Percentiles rank a stretch among this genome's conserved stretches.
Evolutionary conservation across 2,113 vertebrate genomes (phyloP).

Genomic region (Nymphicus hollandicus): DNA sequence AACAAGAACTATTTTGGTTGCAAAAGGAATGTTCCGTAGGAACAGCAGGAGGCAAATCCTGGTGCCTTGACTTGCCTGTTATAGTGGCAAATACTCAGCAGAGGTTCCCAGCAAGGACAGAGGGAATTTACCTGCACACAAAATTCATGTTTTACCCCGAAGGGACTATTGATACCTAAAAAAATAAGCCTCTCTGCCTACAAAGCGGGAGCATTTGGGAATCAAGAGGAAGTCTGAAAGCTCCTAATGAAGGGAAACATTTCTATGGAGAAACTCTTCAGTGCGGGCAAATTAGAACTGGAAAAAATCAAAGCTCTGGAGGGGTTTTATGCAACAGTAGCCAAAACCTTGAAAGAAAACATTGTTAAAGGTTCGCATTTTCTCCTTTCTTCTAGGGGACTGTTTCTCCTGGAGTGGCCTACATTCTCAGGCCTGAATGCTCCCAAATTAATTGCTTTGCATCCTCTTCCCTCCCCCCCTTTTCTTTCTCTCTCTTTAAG

Average conservation of each 20-base stretch:
- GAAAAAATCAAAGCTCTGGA: slow-evolving; percentile 53
- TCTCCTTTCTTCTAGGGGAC: background rate
- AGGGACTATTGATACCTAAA: background rate
- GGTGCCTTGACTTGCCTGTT: background rate
- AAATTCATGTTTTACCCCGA: background rate
- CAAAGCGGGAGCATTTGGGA: background rate
- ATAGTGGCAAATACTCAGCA: fast-evolving
- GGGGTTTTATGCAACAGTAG: slow-evolving; percentile 46
- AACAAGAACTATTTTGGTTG: background rate
- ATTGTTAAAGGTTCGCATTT: slow-evolving; percentile 70
- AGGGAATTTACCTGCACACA: background rate
- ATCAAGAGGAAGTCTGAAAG: slow-evolving; percentile 26
- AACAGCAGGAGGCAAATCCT: background rate
- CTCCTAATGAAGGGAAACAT: background rate
- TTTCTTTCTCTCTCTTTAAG: slow-evolving; percentile 41
- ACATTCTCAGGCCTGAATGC: slow-evolving; percentile 60
- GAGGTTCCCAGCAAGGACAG: background rate
- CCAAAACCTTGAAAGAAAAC: slow-evolving; percentile 60
- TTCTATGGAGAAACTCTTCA: background rate
- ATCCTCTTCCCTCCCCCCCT: slow-evolving; percentile 47
- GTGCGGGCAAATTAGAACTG: slow-evolving; percentile 8
- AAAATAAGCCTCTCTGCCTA: background rate
- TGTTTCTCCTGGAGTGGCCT: slow-evolving; percentile 56
- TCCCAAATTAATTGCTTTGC: slow-evolving; percentile 84
- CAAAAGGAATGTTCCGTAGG: background rate